These are phyloP conservation scores for Vulpes lagopus DNA, from an alignment of 2,113 vertebrate genomes.

Conservation along the genomic window DNA sequence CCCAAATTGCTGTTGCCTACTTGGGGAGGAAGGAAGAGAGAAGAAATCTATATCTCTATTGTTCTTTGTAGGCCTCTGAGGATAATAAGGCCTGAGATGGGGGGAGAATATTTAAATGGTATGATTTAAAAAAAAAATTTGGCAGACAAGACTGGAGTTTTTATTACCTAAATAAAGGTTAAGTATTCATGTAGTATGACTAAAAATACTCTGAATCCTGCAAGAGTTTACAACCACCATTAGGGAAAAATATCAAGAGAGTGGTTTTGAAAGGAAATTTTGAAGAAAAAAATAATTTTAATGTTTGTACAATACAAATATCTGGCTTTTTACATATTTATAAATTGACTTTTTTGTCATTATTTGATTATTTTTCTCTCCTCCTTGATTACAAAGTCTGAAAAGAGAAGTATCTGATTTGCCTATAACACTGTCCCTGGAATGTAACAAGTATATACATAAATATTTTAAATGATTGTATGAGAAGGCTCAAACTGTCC, in stretches of 20 bases:
- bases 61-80: neutral
- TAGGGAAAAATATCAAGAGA: neutral
- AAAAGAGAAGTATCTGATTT: neutral
- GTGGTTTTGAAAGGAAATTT: neutral
- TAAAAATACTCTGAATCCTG: neutral
- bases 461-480: neutral
- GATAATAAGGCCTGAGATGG: neutral
- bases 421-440: fast-evolving
- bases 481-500: neutral
- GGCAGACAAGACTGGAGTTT: neutral
- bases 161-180: neutral
- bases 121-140: neutral
- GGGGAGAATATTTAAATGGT: neutral
- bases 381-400: neutral
- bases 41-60: neutral
- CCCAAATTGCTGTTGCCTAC: neutral
- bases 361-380: neutral
- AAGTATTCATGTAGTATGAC: neutral
- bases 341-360: neutral
- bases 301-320: neutral
- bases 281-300: neutral
- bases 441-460: neutral
- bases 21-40: neutral
- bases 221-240: neutral
- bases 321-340: neutral